Conservation (phyloP, 2,888 invertebrate genomes). For the Sphinx pinastri region DNA sequence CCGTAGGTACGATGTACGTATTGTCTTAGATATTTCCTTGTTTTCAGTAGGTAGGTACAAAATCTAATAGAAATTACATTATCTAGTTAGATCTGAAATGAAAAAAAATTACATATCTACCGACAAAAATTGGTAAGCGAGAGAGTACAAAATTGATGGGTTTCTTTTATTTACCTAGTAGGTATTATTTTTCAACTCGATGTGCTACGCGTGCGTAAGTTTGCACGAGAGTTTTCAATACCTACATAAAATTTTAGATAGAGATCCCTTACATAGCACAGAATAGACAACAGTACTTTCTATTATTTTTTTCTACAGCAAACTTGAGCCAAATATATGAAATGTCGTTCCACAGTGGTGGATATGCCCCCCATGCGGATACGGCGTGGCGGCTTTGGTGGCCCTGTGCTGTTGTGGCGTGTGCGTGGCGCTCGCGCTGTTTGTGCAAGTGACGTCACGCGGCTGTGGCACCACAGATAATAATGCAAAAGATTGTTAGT, state of each 20-base stretch:
- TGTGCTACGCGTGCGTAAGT: neutral
- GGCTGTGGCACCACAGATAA: neutral
- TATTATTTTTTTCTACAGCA: too few relatives aligned
- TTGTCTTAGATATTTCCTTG: slow-evolving; percentile 2
- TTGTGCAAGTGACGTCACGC: slow-evolving; percentile 36
- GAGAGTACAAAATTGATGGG: too few relatives aligned
- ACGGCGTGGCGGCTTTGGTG: slow-evolving; percentile 41
- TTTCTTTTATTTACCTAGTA: too few relatives aligned
- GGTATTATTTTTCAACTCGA: too few relatives aligned
- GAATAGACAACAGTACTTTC: too few relatives aligned
- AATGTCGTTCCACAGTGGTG: slow-evolving; percentile 43
- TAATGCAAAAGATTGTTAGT: neutral
- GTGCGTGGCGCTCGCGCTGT: slow-evolving; percentile 36
- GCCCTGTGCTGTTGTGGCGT: slow-evolving; percentile 39
- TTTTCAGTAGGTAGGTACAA: neutral
- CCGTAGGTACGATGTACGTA: slow-evolving; percentile 59
- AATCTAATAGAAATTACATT: too few relatives aligned
- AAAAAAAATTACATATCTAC: too few relatives aligned
- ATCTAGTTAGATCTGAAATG: too few relatives aligned
- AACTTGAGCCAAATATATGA: neutral
- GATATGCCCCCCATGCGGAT: slow-evolving; percentile 49
- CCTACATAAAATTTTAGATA: too few relatives aligned
- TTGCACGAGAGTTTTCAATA: too few relatives aligned
- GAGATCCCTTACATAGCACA: too few relatives aligned
- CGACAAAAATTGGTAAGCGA: too few relatives aligned